These are phyloP conservation scores for Microdon myrmicae DNA, from an alignment of 2,888 invertebrate species.

Conservation along the genomic window DNA sequence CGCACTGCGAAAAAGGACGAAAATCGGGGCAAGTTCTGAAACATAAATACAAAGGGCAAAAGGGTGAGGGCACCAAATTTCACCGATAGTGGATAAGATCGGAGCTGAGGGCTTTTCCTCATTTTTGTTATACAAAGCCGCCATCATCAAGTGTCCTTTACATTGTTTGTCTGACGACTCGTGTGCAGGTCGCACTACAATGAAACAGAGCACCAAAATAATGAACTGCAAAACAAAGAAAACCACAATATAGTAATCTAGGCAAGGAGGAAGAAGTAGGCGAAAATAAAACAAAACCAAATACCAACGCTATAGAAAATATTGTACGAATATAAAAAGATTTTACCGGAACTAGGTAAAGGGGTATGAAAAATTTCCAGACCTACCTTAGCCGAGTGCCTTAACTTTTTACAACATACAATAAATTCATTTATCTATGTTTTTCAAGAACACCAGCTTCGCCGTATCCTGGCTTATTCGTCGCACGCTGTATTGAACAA, in stretches of 20 bases:
- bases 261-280: background rate
- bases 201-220: conserved; percentile 37
- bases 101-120: conserved; percentile 16
- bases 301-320: background rate
- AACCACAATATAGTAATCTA: conserved; percentile 29
- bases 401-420: conserved; percentile 46
- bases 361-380: conserved; percentile 16
- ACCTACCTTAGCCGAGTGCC: conserved; percentile 47
- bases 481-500: conserved; percentile 29
- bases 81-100: conserved; percentile 6
- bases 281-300: conserved; percentile 3
- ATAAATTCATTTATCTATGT: conserved; percentile 52
- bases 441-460: conserved; percentile 21
- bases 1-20: no score
- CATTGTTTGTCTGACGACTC: conserved; percentile 5
- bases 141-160: conserved; percentile 36
- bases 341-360: no score
- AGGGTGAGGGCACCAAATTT: no score
- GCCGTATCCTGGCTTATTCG: conserved; percentile 1
- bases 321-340: background rate
- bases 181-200: conserved; percentile 7
- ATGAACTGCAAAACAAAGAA: conserved; percentile 47
- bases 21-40: no score
- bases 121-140: conserved; percentile 9
- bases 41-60: no score